Evolutionary conservation across 2,888 invertebrate genomes (phyloP), one percentile per base, ranked within the genome.

Genomic region (Celastrina argiolus): DNA sequence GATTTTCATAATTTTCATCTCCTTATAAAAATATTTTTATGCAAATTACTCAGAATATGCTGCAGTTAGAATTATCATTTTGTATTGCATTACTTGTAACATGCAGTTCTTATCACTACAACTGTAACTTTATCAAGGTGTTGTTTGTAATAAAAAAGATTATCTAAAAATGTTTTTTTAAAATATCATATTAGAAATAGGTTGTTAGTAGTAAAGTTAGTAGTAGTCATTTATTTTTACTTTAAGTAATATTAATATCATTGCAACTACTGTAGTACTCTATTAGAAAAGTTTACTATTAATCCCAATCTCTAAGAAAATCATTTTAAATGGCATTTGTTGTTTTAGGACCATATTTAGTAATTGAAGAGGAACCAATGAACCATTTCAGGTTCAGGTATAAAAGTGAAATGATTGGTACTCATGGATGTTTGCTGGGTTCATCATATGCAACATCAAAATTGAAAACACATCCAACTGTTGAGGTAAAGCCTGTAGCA

Each of bases 371-470:
- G 72, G 94, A 97, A 74, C 97, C 97, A 0, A 93, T 94, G 26
- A 94, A 95, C 58, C 95, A 95, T 81, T 97, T 97, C 79, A 90
- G 97, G 65, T 97, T 97, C 79, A 92, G 97, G 1, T 97, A 97
- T 78, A 95, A 94, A 79, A 96, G 96, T 42, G 97, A 97, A 92
- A 97, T 97, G 97, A 93, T 94, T 66, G 97, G 96, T 0, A 96
- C 96, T 0, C 96, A 97, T 83, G 97, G 97, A 0, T 95, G 95
- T 72, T 85, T 97, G 5, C 92, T 94, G 16, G 96, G 96, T 0
- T 92, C 92, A 67, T 92, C 89, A n/a, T 74, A 75, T 51, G 92
- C 92, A 31, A 86, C 89, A 14, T 92, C 88, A 22, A 92, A 94
- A 67, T 92, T 90, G 65, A 95, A 94, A 81, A 94, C 94, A 2